phyloP scores from a whole-genome alignment of 2,113 vertebrate genomes.

The Gallinago paraguaiae region DNA sequence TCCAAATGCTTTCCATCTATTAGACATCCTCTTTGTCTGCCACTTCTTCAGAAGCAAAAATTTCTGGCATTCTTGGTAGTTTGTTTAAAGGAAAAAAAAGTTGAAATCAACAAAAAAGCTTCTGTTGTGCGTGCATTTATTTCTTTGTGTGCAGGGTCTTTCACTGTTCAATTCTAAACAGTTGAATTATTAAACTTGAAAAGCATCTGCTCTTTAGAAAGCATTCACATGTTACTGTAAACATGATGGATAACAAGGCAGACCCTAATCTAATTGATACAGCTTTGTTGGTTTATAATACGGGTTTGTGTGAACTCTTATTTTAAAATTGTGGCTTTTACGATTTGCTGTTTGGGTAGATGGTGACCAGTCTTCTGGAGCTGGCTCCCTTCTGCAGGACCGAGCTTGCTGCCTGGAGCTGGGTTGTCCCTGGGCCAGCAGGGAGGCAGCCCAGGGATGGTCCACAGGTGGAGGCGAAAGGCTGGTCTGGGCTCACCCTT shows the following conservation, averaged over 20 bases:
- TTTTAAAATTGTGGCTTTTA: neutral
- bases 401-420: neutral
- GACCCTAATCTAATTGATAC: conserved; percentile 34
- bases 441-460: neutral
- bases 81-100: neutral
- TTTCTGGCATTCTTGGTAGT: neutral
- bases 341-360: neutral
- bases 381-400: neutral
- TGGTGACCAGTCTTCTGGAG: neutral
- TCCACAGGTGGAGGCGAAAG: neutral
- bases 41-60: neutral
- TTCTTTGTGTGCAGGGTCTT: conserved; percentile 29
- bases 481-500: neutral
- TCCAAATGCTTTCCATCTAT: neutral
- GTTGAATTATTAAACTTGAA: conserved; percentile 61
- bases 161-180: neutral
- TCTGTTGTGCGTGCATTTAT: neutral
- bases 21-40: neutral
- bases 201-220: conserved; percentile 56
- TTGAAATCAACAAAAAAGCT: neutral
- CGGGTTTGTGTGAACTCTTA: neutral
- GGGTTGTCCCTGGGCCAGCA: neutral
- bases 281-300: neutral
- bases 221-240: conserved; percentile 21
- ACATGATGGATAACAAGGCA: conserved; percentile 54